Base-by-base conservation (phyloP, 2,113 vertebrate species). In the Podarcis raffonei region DNA sequence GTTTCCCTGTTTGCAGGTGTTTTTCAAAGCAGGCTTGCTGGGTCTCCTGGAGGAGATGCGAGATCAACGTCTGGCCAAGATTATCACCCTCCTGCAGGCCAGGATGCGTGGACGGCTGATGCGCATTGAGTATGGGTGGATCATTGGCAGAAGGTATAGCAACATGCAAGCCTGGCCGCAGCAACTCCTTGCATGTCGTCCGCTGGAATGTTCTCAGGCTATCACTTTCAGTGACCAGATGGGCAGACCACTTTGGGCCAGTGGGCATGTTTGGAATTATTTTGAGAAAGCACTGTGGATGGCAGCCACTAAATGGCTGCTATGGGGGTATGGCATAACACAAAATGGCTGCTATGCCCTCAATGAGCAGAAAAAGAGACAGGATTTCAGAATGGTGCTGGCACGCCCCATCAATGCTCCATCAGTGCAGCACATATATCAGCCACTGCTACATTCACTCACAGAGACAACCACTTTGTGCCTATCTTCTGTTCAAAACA, bases 11-110 rank as follows among this genome's bases (percentile, higher is more conserved):
- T 84, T 84, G 5, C 87, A 99, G 98, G 99, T 99, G 94, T 99
- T 99, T 95, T 99, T 99, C 94, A 99, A 99, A 94, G 98, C 98
- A 0, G 98, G 98, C 20, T 96, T 99, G 91, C 95, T 99, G 81
- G 98, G 98, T 13, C 78, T 96, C 4, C 95, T 99, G 83, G 99
- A 99, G 83, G 98, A 99, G 95, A 96, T 98, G 96, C 94, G 98
- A 53, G 99, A 99, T 74, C 97, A 98, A 87, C 97, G 98, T 3
- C 92, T 99, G 96, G 98, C 98, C 90, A 98, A 98, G 96, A 95
- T 98, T 87, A 88, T 99, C 90, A 99, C 98, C 0, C 90, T 98
- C 96, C 95, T 99, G 85, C 98, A 99, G 96, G 98, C 98, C 0
- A 96, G 95, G 20, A 97, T 98, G 94, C 97, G 98, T 0, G 98